Conservation (phyloP, 2,797 vertebrate genomes). For the Falco cherrug region DNA sequence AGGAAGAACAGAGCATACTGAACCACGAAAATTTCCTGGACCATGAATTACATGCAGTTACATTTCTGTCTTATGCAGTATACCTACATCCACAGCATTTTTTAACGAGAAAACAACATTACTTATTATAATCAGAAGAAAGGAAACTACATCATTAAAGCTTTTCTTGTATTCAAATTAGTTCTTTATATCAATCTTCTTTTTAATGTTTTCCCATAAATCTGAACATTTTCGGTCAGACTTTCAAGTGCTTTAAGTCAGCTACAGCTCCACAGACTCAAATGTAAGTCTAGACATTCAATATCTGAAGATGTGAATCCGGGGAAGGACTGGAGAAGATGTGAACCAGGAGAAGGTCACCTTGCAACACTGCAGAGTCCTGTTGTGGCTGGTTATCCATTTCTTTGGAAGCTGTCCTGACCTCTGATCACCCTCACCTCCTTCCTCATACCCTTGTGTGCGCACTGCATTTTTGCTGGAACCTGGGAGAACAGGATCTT, state of each 20-base stretch:
- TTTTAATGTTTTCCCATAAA: neutral
- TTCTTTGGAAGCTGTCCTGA: neutral
- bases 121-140: neutral
- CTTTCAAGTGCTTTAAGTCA: neutral
- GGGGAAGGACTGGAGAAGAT: neutral
- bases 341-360: neutral
- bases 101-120: neutral
- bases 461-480: neutral
- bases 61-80: neutral
- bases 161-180: neutral
- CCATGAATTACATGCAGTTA: neutral
- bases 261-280: neutral
- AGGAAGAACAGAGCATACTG: neutral
- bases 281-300: neutral
- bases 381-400: neutral
- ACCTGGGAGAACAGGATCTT: neutral
- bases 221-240: neutral
- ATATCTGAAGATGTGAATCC: neutral
- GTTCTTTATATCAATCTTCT: neutral
- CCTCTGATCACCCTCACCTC: neutral
- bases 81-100: neutral
- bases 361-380: neutral
- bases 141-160: neutral
- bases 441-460: neutral
- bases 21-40: neutral